Evolutionary conservation across 1,140 invertebrate species (phyloP), one percentile per base, ranked within the genome.

Genomic region (Limonius californicus): DNA sequence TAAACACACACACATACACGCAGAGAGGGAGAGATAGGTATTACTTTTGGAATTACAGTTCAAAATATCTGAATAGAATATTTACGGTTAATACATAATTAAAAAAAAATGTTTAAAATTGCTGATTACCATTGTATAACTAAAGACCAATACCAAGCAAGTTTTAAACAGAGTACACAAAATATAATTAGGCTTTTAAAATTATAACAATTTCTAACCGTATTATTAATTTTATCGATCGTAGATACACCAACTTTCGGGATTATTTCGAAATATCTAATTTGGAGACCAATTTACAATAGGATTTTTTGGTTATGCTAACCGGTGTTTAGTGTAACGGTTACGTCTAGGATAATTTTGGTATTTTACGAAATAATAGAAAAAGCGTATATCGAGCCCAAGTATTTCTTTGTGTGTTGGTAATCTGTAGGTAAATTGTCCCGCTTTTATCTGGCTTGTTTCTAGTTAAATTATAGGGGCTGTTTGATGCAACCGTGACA

Each of bases 391-490:
- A 55, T 55, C 54, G 54, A 55, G 11, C 54, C 6, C n/a, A 9
- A 30, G 54, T 27, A 55, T 55, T 55, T 59, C 42, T 59, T 59
- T 59, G 58, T 59, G 43, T 59, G 30, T 56, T 21, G 39, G 19
- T 59, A 59, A 59, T 53, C 47, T 50, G 45, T 59, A 35, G 58
- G 43, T 59, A 59, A 59, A 59, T 59, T 54, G 45, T 50, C 27
- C 45, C 2, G 45, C 45, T 50, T 50, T 50, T 50, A 50, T 50
- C 45, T 21, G 45, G 45, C 45, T 50, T 50, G 20, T 50, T 50
- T 50, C 45, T 50, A 50, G 45, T 50, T 50, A 59, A 59, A 59
- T 59, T 59, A 59, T 59, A 59, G 58, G 43, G 58, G 58, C 42
- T 32, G 20, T 59, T 59, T 59, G 58, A 59, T 50, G 58, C 21